Base-by-base conservation (phyloP, 2,888 invertebrate species). In the Amphiduros pacificus region DNA sequence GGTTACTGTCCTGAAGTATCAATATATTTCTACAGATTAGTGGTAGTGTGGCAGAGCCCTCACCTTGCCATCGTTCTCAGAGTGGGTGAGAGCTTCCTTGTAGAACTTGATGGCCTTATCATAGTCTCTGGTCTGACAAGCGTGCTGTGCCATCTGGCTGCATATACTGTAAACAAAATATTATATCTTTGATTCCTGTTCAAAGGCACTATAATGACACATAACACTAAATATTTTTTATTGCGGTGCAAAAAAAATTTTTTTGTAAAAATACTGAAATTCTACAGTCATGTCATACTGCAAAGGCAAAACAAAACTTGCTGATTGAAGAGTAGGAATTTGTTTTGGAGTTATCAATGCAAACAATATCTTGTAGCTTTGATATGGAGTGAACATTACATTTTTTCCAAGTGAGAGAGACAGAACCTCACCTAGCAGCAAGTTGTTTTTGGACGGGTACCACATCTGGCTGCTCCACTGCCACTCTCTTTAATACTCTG, bases 41-140 rank as follows among this genome's bases (percentile, higher is more conserved):
- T 36, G 36, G 9, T 36, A 36, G 17, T 36, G 36, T 36, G 36
- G 9, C 27, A 50, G 9, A 52, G 6, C 20, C 3, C 62, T 31
- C 73, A 84, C 83, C 65, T 87, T 86, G 32, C 90, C 85, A 78
- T 95, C 92, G 62, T 89, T 87, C 0, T 94, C 91, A 55, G 89
- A 87, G 73, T 91, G 88, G 51, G 88, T 87, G 29, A 96, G 82
- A 0, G 94, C 93, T 77, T 97, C 95, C 64, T 93, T 92, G 78
- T 93, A 94, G 75, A 89, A 87, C 66, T 87, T 87, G 57, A 91
- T 87, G 0, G 94, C 92, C 62, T 90, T 88, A 2, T 91, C 89
- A 51, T 87, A 88, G 73, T 91, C 90, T 64, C 90, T 85, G 60
- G 73, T 71, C 48, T 72, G 71, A 17, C 87, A 85, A 1, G 88